Evolutionary conservation across 1,140 invertebrate species (phyloP), one percentile per base, ranked within the genome.

Genomic region (Aphelinus atriplicis): DNA sequence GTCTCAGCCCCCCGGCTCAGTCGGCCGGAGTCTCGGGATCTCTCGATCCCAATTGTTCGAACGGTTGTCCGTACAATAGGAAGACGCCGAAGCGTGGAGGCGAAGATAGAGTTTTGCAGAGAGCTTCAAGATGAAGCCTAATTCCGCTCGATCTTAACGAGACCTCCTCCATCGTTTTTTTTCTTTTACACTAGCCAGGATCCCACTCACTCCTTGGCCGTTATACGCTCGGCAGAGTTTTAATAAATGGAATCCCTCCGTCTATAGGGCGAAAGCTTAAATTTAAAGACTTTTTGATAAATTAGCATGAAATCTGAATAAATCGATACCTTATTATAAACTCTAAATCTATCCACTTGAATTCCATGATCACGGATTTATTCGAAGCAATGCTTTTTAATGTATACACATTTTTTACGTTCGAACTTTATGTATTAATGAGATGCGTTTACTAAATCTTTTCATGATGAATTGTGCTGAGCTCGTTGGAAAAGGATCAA

Each of bases 171-270:
- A 62, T 42, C 48, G 5, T 71, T 9, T 7, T 62, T 57, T 58
- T 46, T 56, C 10, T 56, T 68, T 57, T 68, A 45, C 6, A 9
- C 51, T 53, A 6, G 51, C 4, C 51, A 53, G 51, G 9, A 51
- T 50, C 56, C 26, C 2, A 58, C 45, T 62, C 57, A 51, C 61
- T 65, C 56, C 60, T 67, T 71, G 26, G 70, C 65, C 70, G 56
- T 69, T 68, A 51, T n/a, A 63, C 10, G 45, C 65, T 65, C 71
- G 51, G 63, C 47, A 62, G 69, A 71, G 48, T 71, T 71, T 71
- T 71, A 71, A 71, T 71, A 63, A 71, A 71, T 63, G 60, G 50
- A 55, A 55, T 55, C 57, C 57, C 50, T 51, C 42, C 7, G 9
- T 43, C 68, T 70, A 51, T 61, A 70, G 68, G n/a, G 7, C 62